These are phyloP conservation scores for Semaprochilodus insignis DNA, from an alignment of 2,797 vertebrate species.

Conservation along the genomic window DNA sequence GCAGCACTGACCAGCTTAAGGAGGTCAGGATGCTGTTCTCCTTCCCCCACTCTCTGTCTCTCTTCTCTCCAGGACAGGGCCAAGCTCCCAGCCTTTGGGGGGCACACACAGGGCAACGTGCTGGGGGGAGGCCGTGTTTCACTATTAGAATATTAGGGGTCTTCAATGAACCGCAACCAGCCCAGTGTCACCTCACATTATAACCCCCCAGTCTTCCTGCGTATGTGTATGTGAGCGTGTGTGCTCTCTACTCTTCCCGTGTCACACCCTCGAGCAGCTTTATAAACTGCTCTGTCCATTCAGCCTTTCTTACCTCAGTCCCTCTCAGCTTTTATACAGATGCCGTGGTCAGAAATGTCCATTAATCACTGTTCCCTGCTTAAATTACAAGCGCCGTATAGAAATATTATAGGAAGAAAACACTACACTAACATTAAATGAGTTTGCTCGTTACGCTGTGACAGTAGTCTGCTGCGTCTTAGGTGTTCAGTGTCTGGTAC, in stretches of 20 bases:
- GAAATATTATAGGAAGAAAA: background rate
- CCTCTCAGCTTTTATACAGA: background rate
- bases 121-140: conserved; percentile 40
- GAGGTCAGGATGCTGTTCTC: conserved; percentile 79
- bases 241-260: conserved; percentile 9
- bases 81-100: conserved; percentile 27
- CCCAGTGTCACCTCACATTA: conserved; percentile 45
- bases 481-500: background rate
- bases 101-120: background rate
- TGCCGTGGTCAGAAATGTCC: background rate
- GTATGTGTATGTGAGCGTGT: conserved; percentile 24
- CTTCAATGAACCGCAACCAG: conserved; percentile 49
- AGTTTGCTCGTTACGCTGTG: background rate
- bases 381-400: background rate
- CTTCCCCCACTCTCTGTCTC: conserved; percentile 48
- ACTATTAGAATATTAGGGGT: conserved; percentile 56
- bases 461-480: background rate
- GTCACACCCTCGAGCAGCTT: conserved; percentile 38
- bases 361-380: too few species aligned
- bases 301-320: conserved; percentile 15
- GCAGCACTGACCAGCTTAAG: conserved; percentile 89
- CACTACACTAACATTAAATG: background rate
- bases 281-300: conserved; percentile 46
- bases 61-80: conserved; percentile 42
- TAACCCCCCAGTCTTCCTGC: conserved; percentile 40